These are phyloP conservation scores for Drosophila fuyamai DNA, from an alignment of 1,140 invertebrate species.

Conservation along the genomic window DNA sequence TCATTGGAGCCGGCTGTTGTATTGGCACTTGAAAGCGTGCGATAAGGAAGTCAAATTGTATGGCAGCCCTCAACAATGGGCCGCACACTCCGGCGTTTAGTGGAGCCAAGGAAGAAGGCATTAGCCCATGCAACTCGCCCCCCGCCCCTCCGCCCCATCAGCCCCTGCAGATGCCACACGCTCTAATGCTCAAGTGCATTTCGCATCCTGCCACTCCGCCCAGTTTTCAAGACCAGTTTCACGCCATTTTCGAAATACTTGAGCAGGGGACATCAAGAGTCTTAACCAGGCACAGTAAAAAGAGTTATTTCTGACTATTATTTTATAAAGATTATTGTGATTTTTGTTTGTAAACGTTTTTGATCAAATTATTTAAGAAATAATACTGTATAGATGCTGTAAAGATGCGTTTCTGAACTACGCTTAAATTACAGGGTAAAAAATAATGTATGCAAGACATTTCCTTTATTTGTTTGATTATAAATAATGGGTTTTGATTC, in stretches of 20 bases:
- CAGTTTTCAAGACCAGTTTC: constrained; percentile 16
- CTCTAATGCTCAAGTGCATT: constrained; percentile 56
- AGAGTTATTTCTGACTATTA: too few species aligned
- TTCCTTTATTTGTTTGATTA: too few species aligned
- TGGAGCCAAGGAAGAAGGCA: constrained; percentile 18
- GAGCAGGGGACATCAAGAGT: not conserved
- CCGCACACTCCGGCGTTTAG: constrained; percentile 62
- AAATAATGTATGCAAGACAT: too few species aligned
- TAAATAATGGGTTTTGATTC: too few species aligned
- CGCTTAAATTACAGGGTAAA: too few species aligned
- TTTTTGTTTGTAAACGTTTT: too few species aligned
- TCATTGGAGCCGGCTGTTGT: constrained; percentile 50
- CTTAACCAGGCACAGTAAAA: not conserved
- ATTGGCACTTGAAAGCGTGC: constrained; percentile 56
- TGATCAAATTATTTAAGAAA: too few species aligned
- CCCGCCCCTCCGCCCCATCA: constrained; percentile 2
- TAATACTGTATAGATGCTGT: too few species aligned
- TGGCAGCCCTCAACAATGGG: constrained; percentile 71
- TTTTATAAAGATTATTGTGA: too few species aligned
- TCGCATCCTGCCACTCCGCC: constrained; percentile 9
- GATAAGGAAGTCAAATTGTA: constrained; percentile 81
- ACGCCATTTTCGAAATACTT: not conserved
- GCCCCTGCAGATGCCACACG: not conserved
- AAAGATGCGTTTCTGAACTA: too few species aligned
- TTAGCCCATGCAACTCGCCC: constrained; percentile 41